Base-by-base conservation (phyloP, 2,888 invertebrate species). In the Halictus quadricinctus region DNA sequence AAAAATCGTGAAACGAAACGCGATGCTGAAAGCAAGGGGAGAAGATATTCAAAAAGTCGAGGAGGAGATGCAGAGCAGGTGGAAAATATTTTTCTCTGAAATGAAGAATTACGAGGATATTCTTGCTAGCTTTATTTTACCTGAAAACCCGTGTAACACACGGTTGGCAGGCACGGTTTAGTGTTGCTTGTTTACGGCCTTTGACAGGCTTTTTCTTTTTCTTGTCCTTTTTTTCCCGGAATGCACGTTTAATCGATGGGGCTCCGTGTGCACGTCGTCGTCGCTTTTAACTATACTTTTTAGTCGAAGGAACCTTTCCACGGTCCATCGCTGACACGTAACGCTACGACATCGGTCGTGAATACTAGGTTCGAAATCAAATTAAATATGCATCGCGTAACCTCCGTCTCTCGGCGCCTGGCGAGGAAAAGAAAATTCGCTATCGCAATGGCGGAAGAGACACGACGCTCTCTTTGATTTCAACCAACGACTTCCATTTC, bases 171-270 rank as follows among this genome's bases (percentile, higher is more conserved):
- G 54, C 80, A 41, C 43, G 75, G 76, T 83, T 80, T 72, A 76
- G 54, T 54, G 60, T 82, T 80, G 86, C 78, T 72, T 64, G 80
- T 81, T 83, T 79, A 77, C 82, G 85, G 85, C 66, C 82, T 85
- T 88, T 87, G 81, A 69, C 79, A 74, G 66, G 58, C 66, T 36
- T 36, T 18, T 36, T 36, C 29, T 21, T 21, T 36, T 10, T 21
- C 36, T 36, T 18, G 15, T 66, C 2, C 6, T 15, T 29, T 64
- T 64, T 5, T 13, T 2, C 5, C 2, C 29, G 18, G 69, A 73
- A 48, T 78, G 83, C 75, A 72, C 58, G 75, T 86, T 79, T 80
- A 86, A 88, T 90, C 86, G 84, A 89, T 87, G 88, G 58, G 78
- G 88, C 41, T 75, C 54, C 79, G 64, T 29, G 29, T 64, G 29